Base-by-base conservation (phyloP, 1,140 invertebrate species). In the Aphelenchoides avenae region DNA sequence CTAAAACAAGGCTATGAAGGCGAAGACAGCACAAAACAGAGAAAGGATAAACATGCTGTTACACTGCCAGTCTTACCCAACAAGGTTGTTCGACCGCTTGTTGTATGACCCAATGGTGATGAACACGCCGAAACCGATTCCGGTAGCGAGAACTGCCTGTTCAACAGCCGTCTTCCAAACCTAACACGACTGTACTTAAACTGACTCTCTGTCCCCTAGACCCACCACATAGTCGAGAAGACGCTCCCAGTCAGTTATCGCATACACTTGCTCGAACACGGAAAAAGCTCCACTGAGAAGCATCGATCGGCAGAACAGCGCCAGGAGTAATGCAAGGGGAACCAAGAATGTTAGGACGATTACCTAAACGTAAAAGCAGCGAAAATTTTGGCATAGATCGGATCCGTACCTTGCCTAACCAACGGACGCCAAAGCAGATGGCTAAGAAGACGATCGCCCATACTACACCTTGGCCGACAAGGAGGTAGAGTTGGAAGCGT, bases 41-140 rank as follows among this genome's bases (percentile, higher is more conserved):
- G n/a, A n/a, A n/a, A n/a, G n/a, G n/a, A n/a, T n/a, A n/a, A n/a
- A n/a, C n/a, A n/a, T n/a, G n/a, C n/a, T n/a, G n/a, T n/a, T n/a
- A n/a, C n/a, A n/a, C n/a, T n/a, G n/a, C n/a, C n/a, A n/a, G n/a
- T n/a, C n/a, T n/a, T n/a, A 71, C 70, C 61, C 34, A n/a, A 75
- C 66, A n/a, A 75, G 52, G 51, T 75, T 75, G 53, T 73, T 75
- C 29, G 62, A 64, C 20, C 70, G 57, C 48, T 75, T 75, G 40
- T 74, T 75, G 59, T 75, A 75, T 9, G 66, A 71, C 5, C 58
- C 70, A 26, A 75, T 71, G 5, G 73, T 77, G 52, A 77, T 77
- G 26, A 71, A 73, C n/a, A 66, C 72, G 5, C 73, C 73, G 43
- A 77, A 77, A n/a, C 73, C 75, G 29, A 77, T 60, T 26, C 73